Conservation (phyloP, 2,797 vertebrate genomes). For the Gymnodraco acuticeps region DNA sequence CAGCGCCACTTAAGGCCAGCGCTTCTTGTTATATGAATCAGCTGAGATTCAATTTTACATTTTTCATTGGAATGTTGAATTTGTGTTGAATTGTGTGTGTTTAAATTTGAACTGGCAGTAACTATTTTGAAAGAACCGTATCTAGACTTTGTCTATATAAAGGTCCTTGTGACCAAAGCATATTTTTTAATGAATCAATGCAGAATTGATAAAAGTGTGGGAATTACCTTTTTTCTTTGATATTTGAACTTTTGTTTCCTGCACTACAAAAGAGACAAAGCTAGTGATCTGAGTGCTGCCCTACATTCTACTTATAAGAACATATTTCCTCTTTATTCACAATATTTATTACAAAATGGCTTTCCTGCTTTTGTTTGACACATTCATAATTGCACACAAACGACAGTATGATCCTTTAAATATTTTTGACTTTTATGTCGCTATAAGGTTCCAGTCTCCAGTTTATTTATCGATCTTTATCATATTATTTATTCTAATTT, state of each 20-base stretch:
- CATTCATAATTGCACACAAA: background rate
- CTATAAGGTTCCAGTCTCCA: no score
- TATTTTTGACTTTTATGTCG: background rate
- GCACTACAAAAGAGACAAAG: no score
- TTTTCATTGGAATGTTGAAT: background rate
- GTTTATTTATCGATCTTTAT: no score
- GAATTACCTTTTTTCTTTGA: no score
- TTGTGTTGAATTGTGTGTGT: no score
- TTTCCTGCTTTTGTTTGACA: background rate
- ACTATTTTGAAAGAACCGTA: background rate
- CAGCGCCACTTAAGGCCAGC: background rate
- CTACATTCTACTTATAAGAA: background rate
- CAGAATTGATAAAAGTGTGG: no score
- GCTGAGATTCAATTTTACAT: slow-evolving; percentile 7
- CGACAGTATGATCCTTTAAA: background rate
- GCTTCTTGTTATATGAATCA: background rate
- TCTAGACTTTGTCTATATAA: no score
- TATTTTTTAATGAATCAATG: no score
- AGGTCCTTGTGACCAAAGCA: no score
- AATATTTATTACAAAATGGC: background rate
- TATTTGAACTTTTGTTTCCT: no score
- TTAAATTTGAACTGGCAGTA: background rate
- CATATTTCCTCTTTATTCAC: background rate
- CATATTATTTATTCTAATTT: no score
- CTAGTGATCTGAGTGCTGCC: no score